These are phyloP conservation scores for Hoplodrina blanda DNA, from an alignment of 2,888 invertebrate species.

Conservation along the genomic window DNA sequence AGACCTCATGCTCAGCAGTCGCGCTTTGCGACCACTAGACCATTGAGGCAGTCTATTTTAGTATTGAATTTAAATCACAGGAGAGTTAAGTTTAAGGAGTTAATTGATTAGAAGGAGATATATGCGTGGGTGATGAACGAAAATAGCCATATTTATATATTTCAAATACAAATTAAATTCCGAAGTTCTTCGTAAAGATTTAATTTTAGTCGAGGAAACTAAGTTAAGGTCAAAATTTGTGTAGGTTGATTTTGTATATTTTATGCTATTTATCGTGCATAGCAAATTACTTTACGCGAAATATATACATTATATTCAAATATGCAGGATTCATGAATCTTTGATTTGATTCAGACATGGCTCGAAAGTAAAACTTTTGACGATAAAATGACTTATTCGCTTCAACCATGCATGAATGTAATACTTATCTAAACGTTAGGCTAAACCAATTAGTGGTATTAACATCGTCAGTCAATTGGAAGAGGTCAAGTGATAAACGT, in stretches of 20 bases:
- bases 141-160: slow-evolving; percentile 8
- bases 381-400: neutral
- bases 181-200: neutral
- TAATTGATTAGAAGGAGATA: neutral
- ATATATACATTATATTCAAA: too few relatives aligned
- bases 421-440: neutral
- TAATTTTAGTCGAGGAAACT: neutral
- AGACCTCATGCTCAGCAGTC: too few relatives aligned
- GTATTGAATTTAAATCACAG: neutral
- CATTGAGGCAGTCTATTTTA: too few relatives aligned
- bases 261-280: neutral
- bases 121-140: neutral
- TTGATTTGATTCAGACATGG: too few relatives aligned
- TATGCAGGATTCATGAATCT: too few relatives aligned
- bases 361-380: neutral
- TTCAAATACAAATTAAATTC: slow-evolving; percentile 6
- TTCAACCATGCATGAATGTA: neutral
- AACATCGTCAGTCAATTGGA: slow-evolving; percentile 18
- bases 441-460: slow-evolving; percentile 25
- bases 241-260: neutral
- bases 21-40: too few relatives aligned
- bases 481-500: slow-evolving; percentile 44
- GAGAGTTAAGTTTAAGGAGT: neutral
- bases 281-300: neutral
- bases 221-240: neutral